Evolutionary conservation across 2,888 invertebrate genomes (phyloP), one percentile per base, ranked within the genome.

Genomic region (Erannis defoliaria): DNA sequence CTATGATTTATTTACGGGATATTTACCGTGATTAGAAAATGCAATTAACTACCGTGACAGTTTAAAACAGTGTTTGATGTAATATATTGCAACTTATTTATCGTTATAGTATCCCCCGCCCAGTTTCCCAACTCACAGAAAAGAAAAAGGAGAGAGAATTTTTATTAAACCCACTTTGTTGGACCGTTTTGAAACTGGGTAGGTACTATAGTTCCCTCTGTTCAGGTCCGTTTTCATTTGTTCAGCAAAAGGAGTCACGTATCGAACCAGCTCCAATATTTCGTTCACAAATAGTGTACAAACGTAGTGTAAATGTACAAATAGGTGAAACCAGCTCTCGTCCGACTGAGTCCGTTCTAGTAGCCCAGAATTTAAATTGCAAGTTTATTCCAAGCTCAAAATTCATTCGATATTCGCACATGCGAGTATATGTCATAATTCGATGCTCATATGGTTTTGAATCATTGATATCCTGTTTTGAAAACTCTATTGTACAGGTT

Each of bases 351-450:
- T 74, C 69, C 73, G 78, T 72, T 75, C 73, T 65, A 64, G 70
- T 82, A 76, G 76, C 79, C 85, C 81, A 89, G 89, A 90, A 90
- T 90, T 89, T 89, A 90, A 86, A 90, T 90, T 88, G 84, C 86
- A 84, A 84, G 88, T 87, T 90, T 88, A 89, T 86, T 82, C 81
- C 83, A 82, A 84, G 80, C 84, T 85, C 88, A 82, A 88, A 88
- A 85, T 88, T 86, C 84, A 84, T 80, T 77, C 78, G 74, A 82
- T 85, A 80, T 74, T 72, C 73, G 71, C 74, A 70, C 73, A 66
- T 70, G 51, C 71, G n/a, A n/a, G n/a, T n/a, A n/a, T n/a, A 65
- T 68, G 70, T 68, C 69, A 72, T 76, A 74, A 77, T 76, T 75
- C 72, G 69, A 26, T 26, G 26, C 4, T 5, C 6, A 26, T 26